phyloP scores from a whole-genome alignment of 2,113 vertebrate genomes.

The Elgaria multicarinata region DNA sequence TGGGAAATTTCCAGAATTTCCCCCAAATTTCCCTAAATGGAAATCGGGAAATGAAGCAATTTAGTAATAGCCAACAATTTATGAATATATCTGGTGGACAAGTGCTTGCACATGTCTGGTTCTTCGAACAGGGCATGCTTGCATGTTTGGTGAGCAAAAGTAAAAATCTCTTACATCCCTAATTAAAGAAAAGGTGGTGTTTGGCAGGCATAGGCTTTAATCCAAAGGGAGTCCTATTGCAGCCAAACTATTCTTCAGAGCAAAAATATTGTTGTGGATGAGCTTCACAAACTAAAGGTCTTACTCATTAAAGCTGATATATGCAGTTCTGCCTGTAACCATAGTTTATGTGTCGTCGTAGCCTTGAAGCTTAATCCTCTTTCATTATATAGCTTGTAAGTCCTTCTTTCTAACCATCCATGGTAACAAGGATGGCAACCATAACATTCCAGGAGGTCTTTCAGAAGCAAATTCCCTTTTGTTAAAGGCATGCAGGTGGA shows the following conservation, averaged over 20 bases:
- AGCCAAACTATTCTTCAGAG: not conserved
- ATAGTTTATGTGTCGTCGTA: not conserved
- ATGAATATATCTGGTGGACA: too few relatives aligned
- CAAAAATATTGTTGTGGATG: not conserved
- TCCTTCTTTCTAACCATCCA: not conserved
- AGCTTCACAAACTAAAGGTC: conserved; percentile 1
- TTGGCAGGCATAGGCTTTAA: not conserved
- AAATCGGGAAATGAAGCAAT: too few relatives aligned
- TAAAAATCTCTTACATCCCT: too few relatives aligned
- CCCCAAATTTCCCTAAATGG: too few relatives aligned
- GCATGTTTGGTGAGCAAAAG: too few relatives aligned
- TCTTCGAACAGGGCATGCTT: too few relatives aligned
- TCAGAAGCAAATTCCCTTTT: not conserved
- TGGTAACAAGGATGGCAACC: not conserved
- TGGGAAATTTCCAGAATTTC: too few relatives aligned
- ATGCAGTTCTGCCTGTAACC: not conserved
- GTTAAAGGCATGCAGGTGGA: not conserved
- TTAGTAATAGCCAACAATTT: too few relatives aligned
- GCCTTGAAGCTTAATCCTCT: not conserved
- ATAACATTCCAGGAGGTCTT: not conserved
- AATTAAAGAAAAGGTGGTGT: not conserved
- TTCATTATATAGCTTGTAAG: not conserved
- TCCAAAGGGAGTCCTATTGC: not conserved
- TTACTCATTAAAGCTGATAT: not conserved
- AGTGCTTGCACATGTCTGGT: too few relatives aligned